These are phyloP conservation scores for Mormyrus iriodes DNA, from an alignment of 2,113 vertebrate species.

Conservation along the genomic window DNA sequence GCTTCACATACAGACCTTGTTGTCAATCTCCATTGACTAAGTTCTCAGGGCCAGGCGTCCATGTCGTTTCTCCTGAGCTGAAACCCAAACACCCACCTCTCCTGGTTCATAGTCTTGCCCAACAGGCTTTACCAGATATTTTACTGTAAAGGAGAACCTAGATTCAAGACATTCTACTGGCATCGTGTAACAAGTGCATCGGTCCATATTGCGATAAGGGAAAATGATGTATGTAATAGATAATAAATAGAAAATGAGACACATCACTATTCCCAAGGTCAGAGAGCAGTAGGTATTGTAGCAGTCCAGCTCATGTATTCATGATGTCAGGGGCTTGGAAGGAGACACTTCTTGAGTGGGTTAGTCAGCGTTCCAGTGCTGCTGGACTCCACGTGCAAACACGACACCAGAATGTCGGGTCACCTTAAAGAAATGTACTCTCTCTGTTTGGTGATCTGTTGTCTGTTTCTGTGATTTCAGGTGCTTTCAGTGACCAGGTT, in stretches of 20 bases:
- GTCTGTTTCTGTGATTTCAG: conserved; percentile 39
- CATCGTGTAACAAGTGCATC: not conserved
- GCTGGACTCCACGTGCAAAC: not conserved
- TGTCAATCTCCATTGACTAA: not conserved
- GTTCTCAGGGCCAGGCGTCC: too few species aligned
- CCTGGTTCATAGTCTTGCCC: not conserved
- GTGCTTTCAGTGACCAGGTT: conserved; percentile 47
- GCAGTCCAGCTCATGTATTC: not conserved
- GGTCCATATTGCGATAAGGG: not conserved
- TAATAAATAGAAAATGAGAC: not conserved
- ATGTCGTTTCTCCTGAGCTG: not conserved
- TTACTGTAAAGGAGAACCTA: not conserved
- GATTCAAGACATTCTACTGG: not conserved
- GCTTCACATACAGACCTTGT: not conserved
- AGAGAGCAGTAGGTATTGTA: not conserved
- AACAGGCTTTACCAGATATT: not conserved
- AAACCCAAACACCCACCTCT: not conserved
- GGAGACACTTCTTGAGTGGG: too few species aligned
- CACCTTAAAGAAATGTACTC: not conserved
- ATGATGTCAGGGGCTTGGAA: not conserved
- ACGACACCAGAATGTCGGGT: not conserved
- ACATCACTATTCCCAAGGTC: not conserved
- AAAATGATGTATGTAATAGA: not conserved
- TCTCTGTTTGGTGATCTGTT: not conserved
- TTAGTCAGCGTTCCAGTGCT: not conserved